phyloP scores from a whole-genome alignment of 53 echinoderm and acorn worm species.

The Crossaster papposus region DNA sequence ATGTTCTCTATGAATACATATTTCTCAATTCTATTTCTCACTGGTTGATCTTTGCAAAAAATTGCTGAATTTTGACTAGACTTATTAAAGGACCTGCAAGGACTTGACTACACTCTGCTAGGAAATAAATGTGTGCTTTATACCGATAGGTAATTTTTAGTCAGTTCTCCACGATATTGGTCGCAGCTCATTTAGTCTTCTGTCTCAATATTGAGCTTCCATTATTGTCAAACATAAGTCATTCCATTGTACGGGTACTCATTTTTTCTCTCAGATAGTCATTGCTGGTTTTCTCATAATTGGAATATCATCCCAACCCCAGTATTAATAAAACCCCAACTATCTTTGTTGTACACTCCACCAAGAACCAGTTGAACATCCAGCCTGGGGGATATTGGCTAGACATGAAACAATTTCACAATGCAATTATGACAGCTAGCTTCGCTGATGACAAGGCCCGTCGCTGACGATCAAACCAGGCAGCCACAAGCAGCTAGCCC shows the following conservation, averaged over 20 bases:
- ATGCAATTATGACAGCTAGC: conserved; percentile 35
- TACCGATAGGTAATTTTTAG: too few relatives aligned
- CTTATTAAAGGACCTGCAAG: too few relatives aligned
- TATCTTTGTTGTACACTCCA: background rate
- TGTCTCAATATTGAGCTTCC: too few relatives aligned
- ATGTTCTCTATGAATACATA: too few relatives aligned
- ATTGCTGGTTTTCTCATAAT: background rate
- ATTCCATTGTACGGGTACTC: background rate
- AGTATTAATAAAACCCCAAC: background rate
- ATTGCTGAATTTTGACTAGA: too few relatives aligned
- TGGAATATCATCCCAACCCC: background rate
- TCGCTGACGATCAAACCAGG: conserved; percentile 3
- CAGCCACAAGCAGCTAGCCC: conserved; percentile 12
- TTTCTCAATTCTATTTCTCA: too few relatives aligned
- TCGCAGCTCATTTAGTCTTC: too few relatives aligned
- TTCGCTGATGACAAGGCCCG: background rate
- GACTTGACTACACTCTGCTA: too few relatives aligned
- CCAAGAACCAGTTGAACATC: background rate
- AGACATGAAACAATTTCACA: conserved; percentile 43
- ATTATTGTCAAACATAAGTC: too few relatives aligned
- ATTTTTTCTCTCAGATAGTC: background rate
- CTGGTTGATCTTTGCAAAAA: too few relatives aligned
- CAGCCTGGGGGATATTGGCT: background rate
- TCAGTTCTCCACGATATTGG: too few relatives aligned
- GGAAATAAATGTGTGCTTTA: too few relatives aligned